Evolutionary conservation across 2,797 vertebrate species (phyloP).

Genomic region (Sebastes steindachneri): DNA sequence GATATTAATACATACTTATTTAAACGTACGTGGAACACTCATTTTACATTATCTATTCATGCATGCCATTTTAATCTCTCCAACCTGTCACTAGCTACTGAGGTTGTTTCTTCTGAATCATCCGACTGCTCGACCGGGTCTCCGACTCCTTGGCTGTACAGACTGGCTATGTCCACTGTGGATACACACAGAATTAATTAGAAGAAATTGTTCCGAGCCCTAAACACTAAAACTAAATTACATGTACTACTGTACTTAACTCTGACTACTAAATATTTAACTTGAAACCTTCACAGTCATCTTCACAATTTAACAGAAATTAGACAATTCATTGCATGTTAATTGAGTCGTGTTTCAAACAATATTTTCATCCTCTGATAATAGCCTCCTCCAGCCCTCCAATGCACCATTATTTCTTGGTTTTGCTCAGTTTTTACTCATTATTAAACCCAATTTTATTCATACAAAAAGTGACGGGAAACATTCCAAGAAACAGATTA

Average conservation of each 20-base stretch:
- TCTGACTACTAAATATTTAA: neutral
- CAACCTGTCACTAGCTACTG: conserved; percentile 71
- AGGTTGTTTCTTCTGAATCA: conserved; percentile 9
- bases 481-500: neutral
- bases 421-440: neutral
- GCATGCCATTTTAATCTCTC: neutral
- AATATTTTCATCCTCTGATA: neutral
- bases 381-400: neutral
- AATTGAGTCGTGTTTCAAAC: neutral
- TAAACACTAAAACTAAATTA: neutral
- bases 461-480: neutral
- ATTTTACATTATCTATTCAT: neutral
- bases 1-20: neutral
- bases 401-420: neutral
- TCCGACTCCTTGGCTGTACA: conserved; percentile 82
- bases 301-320: neutral
- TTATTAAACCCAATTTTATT: neutral
- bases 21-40: neutral
- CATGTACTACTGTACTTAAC: neutral
- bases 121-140: conserved; percentile 29
- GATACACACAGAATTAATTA: conserved; percentile 22
- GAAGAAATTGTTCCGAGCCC: neutral
- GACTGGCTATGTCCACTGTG: conserved; percentile 76
- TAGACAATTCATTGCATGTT: neutral
- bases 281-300: neutral